Conservation (phyloP, 1,140 invertebrate genomes). For the Dolichoris vasculosae region DNA sequence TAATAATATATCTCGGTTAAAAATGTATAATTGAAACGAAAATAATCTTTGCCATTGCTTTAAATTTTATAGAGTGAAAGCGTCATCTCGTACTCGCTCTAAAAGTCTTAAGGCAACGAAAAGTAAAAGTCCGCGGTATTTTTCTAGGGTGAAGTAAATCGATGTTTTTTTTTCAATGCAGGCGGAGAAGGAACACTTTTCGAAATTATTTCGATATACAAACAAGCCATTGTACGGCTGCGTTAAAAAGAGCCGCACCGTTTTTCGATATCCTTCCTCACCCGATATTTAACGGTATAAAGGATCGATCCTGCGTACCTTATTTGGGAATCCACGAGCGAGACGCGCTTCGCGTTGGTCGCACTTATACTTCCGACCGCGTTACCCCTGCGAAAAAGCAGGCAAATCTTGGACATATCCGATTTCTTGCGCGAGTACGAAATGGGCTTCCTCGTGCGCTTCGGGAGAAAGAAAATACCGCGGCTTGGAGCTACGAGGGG, state of each 20-base stretch:
- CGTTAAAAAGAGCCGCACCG: background rate
- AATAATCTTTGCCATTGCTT: too few relatives aligned
- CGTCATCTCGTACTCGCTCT: background rate
- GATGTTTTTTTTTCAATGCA: background rate
- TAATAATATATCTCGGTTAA: too few relatives aligned
- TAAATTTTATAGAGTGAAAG: too few relatives aligned
- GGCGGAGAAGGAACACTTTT: background rate
- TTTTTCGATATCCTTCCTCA: background rate
- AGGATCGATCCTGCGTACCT: too few relatives aligned
- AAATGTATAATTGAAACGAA: too few relatives aligned
- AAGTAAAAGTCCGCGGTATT: background rate
- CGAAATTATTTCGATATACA: background rate
- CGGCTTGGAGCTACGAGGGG: too few relatives aligned
- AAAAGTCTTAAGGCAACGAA: background rate
- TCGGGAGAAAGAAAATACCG: background rate
- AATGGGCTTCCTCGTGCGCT: background rate
- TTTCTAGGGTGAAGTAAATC: background rate
- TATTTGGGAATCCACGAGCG: too few relatives aligned
- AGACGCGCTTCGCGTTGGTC: background rate
- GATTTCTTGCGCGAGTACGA: background rate
- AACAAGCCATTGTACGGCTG: background rate
- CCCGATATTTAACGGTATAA: too few relatives aligned
- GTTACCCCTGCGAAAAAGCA: too few relatives aligned
- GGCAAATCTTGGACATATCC: background rate
- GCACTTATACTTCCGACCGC: background rate